A percentile compares a stretch with the other conserved stretches of the same genome.
phyloP scores from a whole-genome alignment of 2,797 vertebrate genomes.

The Pangasius sanitwongsei region DNA sequence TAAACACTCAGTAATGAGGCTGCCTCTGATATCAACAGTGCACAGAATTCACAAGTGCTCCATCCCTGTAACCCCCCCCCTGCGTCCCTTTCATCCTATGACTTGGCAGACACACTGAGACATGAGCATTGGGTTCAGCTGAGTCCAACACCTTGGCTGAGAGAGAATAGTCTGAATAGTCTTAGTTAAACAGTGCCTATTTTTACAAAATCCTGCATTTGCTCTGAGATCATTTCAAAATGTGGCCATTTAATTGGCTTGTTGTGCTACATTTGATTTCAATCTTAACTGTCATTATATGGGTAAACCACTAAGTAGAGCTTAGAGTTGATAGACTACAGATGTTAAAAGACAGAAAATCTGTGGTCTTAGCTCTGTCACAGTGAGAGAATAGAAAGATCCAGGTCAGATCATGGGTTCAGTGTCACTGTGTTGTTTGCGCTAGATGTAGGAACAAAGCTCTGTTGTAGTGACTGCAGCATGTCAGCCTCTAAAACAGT shows the following conservation, averaged over 20 bases:
- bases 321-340: not conserved
- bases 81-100: conserved; percentile 36
- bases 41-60: conserved; percentile 17
- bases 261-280: conserved; percentile 7
- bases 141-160: conserved; percentile 33
- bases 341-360: not conserved
- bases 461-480: conserved; percentile 48
- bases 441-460: conserved; percentile 34
- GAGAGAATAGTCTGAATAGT: conserved; percentile 27
- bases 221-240: conserved; percentile 8
- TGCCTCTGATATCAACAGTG: conserved; percentile 43
- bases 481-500: conserved; percentile 67
- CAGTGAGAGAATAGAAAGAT: conserved; percentile 4
- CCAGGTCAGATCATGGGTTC: conserved; percentile 6
- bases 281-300: not conserved
- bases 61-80: not conserved
- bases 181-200: not conserved
- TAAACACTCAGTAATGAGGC: conserved; percentile 33
- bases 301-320: not conserved
- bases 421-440: conserved; percentile 14
- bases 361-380: not conserved
- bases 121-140: conserved; percentile 43
- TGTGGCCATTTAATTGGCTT: conserved; percentile 12
- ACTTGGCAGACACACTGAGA: conserved; percentile 34
- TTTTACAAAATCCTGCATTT: conserved; percentile 17